These are phyloP conservation scores for Daubentonia madagascariensis DNA, from an alignment of 2,113 vertebrate species.

Conservation along the genomic window DNA sequence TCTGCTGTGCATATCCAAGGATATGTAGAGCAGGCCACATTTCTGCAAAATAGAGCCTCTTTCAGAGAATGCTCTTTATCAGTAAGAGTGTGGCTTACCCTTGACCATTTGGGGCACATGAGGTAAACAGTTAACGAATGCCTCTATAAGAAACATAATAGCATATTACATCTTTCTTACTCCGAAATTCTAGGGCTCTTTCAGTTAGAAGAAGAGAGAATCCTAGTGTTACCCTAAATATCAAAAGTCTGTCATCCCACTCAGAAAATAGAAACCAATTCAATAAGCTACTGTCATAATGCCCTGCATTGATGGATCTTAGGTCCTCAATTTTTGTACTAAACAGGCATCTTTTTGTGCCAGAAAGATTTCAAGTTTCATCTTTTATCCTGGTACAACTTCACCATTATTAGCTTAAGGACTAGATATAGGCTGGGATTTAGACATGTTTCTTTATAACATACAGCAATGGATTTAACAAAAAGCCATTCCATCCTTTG, in stretches of 20 bases:
- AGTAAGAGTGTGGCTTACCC: background rate
- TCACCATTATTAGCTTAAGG: background rate
- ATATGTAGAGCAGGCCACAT: background rate
- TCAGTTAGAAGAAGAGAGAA: slow-evolving; percentile 52
- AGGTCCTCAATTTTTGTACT: background rate
- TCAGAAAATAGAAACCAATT: slow-evolving; percentile 59
- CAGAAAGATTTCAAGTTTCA: slow-evolving; percentile 30
- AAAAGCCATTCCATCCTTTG: background rate
- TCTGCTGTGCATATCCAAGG: background rate
- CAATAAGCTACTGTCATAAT: slow-evolving; percentile 16
- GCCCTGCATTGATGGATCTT: background rate
- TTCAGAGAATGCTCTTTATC: background rate
- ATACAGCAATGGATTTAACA: background rate
- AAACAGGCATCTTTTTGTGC: background rate
- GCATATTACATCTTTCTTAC: slow-evolving; percentile 23
- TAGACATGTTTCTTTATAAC: background rate
- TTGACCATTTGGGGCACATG: background rate
- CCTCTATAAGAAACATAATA: slow-evolving; percentile 37
- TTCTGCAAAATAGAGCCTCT: background rate
- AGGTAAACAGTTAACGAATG: slow-evolving; percentile 43
- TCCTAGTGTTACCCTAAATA: slow-evolving; percentile 46
- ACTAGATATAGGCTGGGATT: background rate
- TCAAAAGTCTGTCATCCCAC: slow-evolving; percentile 36
- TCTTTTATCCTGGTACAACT: slow-evolving; percentile 32
- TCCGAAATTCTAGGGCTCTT: slow-evolving; percentile 44